A percentile compares a stretch with the other conserved stretches of the same genome.
phyloP scores from a whole-genome alignment of 2,888 invertebrate species.

The Myathropa florea region DNA sequence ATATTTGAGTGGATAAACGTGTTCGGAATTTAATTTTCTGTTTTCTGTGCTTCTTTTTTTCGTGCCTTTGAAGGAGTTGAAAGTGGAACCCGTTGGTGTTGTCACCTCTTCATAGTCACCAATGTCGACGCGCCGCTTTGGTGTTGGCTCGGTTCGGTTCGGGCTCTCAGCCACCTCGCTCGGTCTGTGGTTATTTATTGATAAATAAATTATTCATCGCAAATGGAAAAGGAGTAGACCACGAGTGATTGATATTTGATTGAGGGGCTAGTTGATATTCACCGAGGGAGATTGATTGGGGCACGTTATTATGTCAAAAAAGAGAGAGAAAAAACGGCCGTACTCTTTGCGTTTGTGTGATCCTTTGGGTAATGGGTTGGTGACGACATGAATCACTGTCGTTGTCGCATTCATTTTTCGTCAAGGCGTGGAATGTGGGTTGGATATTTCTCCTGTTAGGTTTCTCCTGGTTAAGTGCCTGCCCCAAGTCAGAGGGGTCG shows the following conservation, averaged over 20 bases:
- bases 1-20: conserved; percentile 70
- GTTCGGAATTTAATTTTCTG: conserved; percentile 61
- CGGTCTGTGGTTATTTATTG: conserved; percentile 26
- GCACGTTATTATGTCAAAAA: background rate
- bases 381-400: background rate
- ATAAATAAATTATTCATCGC: conserved; percentile 45
- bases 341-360: background rate
- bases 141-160: background rate
- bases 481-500: no score
- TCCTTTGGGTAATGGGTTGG: background rate
- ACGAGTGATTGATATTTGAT: conserved; percentile 21
- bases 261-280: background rate
- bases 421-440: no score
- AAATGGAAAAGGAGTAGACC: conserved; percentile 5
- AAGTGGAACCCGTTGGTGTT: conserved; percentile 3
- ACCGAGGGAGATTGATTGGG: background rate
- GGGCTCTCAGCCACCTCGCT: background rate
- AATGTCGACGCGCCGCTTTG: background rate
- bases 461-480: no score
- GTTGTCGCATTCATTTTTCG: no score
- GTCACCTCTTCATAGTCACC: background rate
- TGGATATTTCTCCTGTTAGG: no score
- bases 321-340: background rate
- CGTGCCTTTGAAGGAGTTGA: conserved; percentile 35
- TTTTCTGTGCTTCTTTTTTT: background rate